A percentile compares a stretch with the other conserved stretches of the same genome.
These are phyloP conservation scores for Daboia siamensis DNA, from an alignment of 2,113 vertebrate genomes.

Conservation along the genomic window DNA sequence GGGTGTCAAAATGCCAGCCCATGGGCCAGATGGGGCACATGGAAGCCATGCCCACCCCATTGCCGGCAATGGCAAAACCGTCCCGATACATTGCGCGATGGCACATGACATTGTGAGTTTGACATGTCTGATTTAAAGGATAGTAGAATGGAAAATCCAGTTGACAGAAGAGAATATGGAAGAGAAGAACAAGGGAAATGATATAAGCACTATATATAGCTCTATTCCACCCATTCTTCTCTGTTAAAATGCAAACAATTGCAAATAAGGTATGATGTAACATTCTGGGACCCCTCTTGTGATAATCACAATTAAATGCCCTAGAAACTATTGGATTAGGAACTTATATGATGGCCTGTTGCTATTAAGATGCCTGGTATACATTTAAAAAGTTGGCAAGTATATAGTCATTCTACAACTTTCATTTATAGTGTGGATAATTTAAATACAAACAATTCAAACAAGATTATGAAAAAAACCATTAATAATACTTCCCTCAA, in stretches of 20 bases:
- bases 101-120: too few species aligned
- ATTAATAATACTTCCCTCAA: constrained; percentile 84
- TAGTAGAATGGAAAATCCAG: background rate
- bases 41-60: too few species aligned
- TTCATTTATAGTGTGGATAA: constrained; percentile 99
- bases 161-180: background rate
- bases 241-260: background rate
- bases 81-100: too few species aligned
- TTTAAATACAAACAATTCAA: constrained; percentile 99
- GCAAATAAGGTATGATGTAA: background rate
- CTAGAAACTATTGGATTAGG: background rate
- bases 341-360: constrained; percentile 40
- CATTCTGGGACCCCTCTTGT: background rate
- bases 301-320: background rate
- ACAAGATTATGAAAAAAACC: constrained; percentile 84
- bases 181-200: background rate
- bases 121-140: background rate
- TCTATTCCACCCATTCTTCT: background rate
- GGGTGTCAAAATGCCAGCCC: too few species aligned
- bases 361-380: constrained; percentile 64
- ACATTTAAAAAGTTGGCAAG: constrained; percentile 79
- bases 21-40: too few species aligned
- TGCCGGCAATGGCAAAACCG: too few species aligned
- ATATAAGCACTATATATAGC: background rate
- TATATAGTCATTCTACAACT: constrained; percentile 86